These are phyloP conservation scores for Ips nitidus DNA, from an alignment of 1,140 invertebrate genomes.

Conservation along the genomic window DNA sequence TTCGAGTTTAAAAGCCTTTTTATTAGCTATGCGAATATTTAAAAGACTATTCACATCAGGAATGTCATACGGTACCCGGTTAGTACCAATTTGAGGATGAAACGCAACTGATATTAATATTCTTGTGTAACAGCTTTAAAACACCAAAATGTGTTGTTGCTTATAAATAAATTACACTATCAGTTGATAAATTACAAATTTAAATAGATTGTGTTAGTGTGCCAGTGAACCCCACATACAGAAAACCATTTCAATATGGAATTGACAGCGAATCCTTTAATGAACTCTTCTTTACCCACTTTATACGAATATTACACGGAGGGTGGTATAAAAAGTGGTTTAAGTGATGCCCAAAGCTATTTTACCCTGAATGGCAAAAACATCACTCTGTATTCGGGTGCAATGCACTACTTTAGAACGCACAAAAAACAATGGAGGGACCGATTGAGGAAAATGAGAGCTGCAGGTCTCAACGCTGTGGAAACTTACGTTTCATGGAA, in stretches of 20 bases:
- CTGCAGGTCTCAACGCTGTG: constrained; percentile 82
- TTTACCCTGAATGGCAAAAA: constrained; percentile 46
- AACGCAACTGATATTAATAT: no score
- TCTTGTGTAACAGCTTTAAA: no score
- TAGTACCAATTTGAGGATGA: no score
- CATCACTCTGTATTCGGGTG: constrained; percentile 60
- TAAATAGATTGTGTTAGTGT: not conserved
- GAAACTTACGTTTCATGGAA: constrained; percentile 96
- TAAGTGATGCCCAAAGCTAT: constrained; percentile 39
- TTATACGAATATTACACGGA: constrained; percentile 46
- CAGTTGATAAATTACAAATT: no score
- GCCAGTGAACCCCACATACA: not conserved
- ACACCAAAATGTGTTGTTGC: no score
- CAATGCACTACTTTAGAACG: constrained; percentile 89
- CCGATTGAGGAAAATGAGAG: constrained; percentile 34
- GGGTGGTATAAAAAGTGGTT: constrained; percentile 42
- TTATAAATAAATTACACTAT: no score
- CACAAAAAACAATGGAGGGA: constrained; percentile 58
- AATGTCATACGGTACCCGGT: no score
- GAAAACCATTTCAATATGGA: not conserved
- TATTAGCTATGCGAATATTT: no score
- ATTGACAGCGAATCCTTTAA: not conserved
- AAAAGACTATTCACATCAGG: no score
- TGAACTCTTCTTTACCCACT: constrained; percentile 37
- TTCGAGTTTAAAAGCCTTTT: no score